Evolutionary conservation across 2,797 vertebrate genomes (phyloP).

Genomic region (Gouania willdenowi): DNA sequence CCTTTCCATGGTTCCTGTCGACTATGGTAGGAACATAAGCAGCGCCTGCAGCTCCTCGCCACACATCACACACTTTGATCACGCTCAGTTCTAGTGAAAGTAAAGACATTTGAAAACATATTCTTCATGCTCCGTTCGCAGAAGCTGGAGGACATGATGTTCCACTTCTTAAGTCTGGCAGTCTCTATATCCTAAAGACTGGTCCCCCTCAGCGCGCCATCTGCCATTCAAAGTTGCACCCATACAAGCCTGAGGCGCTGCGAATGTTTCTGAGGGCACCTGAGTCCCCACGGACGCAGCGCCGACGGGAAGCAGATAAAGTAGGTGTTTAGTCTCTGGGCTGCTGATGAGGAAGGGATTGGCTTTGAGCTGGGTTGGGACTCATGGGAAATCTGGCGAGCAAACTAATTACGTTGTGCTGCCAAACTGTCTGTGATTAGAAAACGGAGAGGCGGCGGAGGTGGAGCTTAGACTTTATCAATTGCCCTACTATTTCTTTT

Average conservation of each 20-base stretch:
- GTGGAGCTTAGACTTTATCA: constrained; percentile 69
- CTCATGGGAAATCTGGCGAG: constrained; percentile 80
- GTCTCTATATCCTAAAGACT: constrained; percentile 71
- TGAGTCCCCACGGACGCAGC: constrained; percentile 70
- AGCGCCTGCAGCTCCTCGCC: constrained; percentile 57
- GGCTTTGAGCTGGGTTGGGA: constrained; percentile 69
- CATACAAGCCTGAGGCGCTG: constrained; percentile 73
- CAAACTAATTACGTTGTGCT: constrained; percentile 74
- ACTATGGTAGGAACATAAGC: constrained; percentile 44
- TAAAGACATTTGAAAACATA: constrained; percentile 59
- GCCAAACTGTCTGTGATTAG: constrained; percentile 74
- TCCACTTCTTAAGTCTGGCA: constrained; percentile 71
- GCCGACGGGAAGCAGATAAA: constrained; percentile 74
- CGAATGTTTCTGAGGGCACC: constrained; percentile 72
- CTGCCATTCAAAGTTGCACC: constrained; percentile 78
- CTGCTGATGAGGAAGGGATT: constrained; percentile 71
- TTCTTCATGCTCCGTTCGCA: constrained; percentile 68
- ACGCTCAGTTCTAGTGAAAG: constrained; percentile 56
- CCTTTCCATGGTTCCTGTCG: constrained; percentile 40
- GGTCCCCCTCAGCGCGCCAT: constrained; percentile 68
- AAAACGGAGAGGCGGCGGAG: constrained; percentile 68
- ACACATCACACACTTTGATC: constrained; percentile 65
- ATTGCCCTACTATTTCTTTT: constrained; percentile 63
- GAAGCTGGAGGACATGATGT: constrained; percentile 60
- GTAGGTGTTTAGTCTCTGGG: constrained; percentile 79